phyloP scores from a whole-genome alignment of 2,797 vertebrate species.

The Cynodonichthys magdalenae region DNA sequence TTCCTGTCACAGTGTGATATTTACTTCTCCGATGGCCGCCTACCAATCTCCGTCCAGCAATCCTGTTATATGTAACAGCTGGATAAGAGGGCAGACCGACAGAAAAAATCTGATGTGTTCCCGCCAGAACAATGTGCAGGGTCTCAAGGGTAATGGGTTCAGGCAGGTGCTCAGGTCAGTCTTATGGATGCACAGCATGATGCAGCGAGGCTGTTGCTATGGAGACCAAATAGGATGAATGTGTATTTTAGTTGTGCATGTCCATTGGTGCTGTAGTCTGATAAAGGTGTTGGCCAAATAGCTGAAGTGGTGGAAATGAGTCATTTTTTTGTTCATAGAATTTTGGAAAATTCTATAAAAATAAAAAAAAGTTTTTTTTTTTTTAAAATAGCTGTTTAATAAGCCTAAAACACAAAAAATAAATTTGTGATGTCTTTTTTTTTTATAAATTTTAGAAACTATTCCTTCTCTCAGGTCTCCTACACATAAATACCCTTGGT shows the following conservation, averaged over 20 bases:
- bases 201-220: slow-evolving; percentile 70
- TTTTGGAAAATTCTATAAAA: not conserved
- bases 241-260: slow-evolving; percentile 44
- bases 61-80: slow-evolving; percentile 64
- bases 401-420: too few species aligned
- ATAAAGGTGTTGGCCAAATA: slow-evolving; percentile 24
- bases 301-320: slow-evolving; percentile 9
- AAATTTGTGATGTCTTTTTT: too few species aligned
- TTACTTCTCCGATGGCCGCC: slow-evolving; percentile 41
- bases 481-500: too few species aligned
- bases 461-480: too few species aligned
- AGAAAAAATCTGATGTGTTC: slow-evolving; percentile 43
- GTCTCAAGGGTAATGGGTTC: slow-evolving; percentile 48
- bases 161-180: slow-evolving; percentile 48
- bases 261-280: slow-evolving; percentile 38
- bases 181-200: slow-evolving; percentile 58
- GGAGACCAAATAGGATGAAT: slow-evolving; percentile 49
- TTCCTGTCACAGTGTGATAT: slow-evolving; percentile 66
- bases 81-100: slow-evolving; percentile 48
- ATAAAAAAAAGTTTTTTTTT: too few species aligned
- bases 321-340: slow-evolving; percentile 4
- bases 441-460: too few species aligned
- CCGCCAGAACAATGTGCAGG: slow-evolving; percentile 25
- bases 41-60: slow-evolving; percentile 34
- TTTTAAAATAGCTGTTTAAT: too few species aligned